These are phyloP conservation scores for Camponotus vicinus DNA, from an alignment of 1,140 invertebrate genomes.

Conservation along the genomic window DNA sequence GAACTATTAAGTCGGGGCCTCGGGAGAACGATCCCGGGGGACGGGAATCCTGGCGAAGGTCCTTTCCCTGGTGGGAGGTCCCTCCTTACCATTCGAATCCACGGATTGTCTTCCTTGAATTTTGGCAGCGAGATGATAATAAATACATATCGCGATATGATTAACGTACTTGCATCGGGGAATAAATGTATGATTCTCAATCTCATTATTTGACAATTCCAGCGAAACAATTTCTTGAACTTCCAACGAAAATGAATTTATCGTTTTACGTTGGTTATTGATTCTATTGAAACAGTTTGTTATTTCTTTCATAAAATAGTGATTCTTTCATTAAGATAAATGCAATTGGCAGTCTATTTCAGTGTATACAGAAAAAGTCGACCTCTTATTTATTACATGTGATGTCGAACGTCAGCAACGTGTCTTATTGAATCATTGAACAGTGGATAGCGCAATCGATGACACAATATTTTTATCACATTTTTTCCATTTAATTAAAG, in stretches of 20 bases:
- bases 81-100: neutral
- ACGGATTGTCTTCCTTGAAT: conserved; percentile 48
- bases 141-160: conserved; percentile 29
- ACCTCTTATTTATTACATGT: neutral
- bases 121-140: conserved; percentile 55
- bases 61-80: conserved; percentile 63
- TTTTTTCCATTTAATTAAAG: neutral
- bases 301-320: neutral
- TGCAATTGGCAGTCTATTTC: neutral
- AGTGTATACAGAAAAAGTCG: neutral
- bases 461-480: neutral
- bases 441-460: neutral
- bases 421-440: neutral
- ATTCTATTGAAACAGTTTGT: neutral
- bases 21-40: conserved; percentile 29
- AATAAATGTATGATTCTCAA: neutral
- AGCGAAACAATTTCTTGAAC: neutral
- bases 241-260: no score
- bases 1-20: conserved; percentile 65
- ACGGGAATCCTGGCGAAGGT: conserved; percentile 60
- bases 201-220: neutral
- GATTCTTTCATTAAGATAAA: neutral
- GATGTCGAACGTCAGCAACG: neutral
- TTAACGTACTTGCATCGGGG: conserved; percentile 5
- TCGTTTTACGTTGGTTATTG: neutral